Percentiles rank a stretch among this genome's conserved stretches.
Evolutionary conservation across 2,888 invertebrate species (phyloP).

Genomic region (Ametastegia equiseti): DNA sequence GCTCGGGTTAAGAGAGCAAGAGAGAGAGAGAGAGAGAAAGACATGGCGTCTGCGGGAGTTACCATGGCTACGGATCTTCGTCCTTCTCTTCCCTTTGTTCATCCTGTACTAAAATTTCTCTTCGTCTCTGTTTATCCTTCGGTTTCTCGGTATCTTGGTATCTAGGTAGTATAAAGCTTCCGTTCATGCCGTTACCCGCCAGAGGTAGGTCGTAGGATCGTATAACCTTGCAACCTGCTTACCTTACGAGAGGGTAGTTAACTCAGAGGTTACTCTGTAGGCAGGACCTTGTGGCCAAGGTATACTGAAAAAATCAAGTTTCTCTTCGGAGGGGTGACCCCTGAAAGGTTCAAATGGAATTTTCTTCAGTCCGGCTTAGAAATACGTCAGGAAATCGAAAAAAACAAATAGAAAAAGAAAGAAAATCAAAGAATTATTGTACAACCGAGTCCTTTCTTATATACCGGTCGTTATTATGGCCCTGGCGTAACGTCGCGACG

Average conservation of each 20-base stretch:
- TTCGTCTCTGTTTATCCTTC: slow-evolving; percentile 1
- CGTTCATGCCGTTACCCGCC: neutral
- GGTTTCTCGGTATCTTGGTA: slow-evolving; percentile 1
- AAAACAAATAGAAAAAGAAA: neutral
- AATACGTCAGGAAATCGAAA: neutral
- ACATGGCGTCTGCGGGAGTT: slow-evolving; percentile 59
- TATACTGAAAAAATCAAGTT: neutral
- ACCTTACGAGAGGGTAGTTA: slow-evolving; percentile 18
- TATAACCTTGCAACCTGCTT: slow-evolving; percentile 8
- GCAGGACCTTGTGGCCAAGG: neutral
- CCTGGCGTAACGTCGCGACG: neutral
- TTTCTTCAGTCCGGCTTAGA: neutral
- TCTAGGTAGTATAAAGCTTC: slow-evolving; percentile 18
- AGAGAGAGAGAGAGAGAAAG: too few relatives aligned
- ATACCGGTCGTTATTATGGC: slow-evolving; percentile 21
- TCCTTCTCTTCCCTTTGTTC: slow-evolving; percentile 57
- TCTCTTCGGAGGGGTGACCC: neutral
- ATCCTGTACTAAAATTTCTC: slow-evolving; percentile 39
- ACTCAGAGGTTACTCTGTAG: neutral
- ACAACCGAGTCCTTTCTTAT: slow-evolving; percentile 24
- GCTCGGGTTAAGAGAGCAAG: slow-evolving; percentile 63
- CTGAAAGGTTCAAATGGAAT: neutral
- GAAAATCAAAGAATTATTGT: slow-evolving; percentile 32
- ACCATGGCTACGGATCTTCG: slow-evolving; percentile 64
- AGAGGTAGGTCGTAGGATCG: neutral